Evolutionary conservation across 2,888 invertebrate species (phyloP), one percentile per base, ranked within the genome.

Genomic region (Melitaea athalia): DNA sequence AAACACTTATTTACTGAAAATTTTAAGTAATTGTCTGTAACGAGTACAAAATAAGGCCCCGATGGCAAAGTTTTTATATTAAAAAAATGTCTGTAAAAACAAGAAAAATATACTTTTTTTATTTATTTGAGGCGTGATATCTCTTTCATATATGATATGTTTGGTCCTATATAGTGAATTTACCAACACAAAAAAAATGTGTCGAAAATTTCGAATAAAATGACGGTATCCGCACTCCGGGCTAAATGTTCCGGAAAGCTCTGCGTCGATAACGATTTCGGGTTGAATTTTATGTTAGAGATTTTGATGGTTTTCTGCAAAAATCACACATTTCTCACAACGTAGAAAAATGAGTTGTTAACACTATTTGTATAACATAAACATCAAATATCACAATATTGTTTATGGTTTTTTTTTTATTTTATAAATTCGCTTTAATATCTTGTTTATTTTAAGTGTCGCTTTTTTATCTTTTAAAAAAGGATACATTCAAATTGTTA

Each of bases 221-320:
- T 15, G 15, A n/a, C 10, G n/a, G 57, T 17, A 42, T 57, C 42
- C 57, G 38, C 57, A 57, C 57, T 42, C 12, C 38, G 42, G 14
- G 57, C 42, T 57, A 42, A 57, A 57, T 57, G 57, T 57, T 42
- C 57, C 42, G 57, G 38, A 57, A 42, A 42, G 57, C 42, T 15
- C 31, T 42, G 15, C 57, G n/a, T 42, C 57, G 57, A 42, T 57
- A 57, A 57, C 42, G 42, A 15, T 55, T 55, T 55, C 31, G 31
- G 53, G 53, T 55, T 14, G 3, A 55, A 33, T 55, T 55, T 55
- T 33, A 55, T 55, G 53, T 24, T 33, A 31, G 6, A 12, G 24
- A 55, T 55, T 55, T 55, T n/a, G 31, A 33, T 49, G 50, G 4
- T 12, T 33, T 55, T 0, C 31, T 7, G 14, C 14, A 5, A 33